Base-by-base conservation (phyloP, 2,888 invertebrate genomes). In the Ophioninae sp. region DNA sequence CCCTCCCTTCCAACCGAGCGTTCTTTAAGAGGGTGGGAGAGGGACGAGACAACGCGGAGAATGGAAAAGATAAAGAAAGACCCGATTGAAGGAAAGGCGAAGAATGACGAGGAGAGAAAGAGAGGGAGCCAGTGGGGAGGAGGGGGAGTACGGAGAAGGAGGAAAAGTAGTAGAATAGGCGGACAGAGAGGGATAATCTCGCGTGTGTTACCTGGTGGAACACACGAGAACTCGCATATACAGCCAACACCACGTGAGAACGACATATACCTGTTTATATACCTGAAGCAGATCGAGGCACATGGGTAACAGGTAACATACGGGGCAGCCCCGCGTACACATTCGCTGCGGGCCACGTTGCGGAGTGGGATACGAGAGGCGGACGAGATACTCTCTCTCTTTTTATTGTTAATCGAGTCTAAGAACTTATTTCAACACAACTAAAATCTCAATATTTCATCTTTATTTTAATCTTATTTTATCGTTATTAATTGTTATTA, bases 241-340 rank as follows among this genome's bases (percentile, higher is more conserved):
- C n/a, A 22, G 64, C 75, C 44, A 77, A 78, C 78, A 81, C 84
- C 82, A 72, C 79, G 83, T 37, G 82, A 81, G 78, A 76, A 59
- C 81, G 72, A 65, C 59, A 72, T 71, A 78, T 78, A 78, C 56
- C 59, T 56, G 71, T 78, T 56, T 68, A 61, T 77, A 79, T 81
- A 81, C 74, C 73, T 67, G 77, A 76, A 59, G 72, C 67, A 68
- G 84, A 82, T 79, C 77, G 77, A 79, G 79, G 79, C 81, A 79
- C 83, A 76, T 76, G 72, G 76, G 81, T 84, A 84, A 82, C 81
- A 82, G 82, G 82, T 82, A 82, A 82, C 75, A 82, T 79, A 84
- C 81, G 79, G 79, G 76, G 76, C 84, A 79, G 81, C 75, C 76
- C 83, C 73, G 79, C 71, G 76, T 65, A 79, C 56, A 74, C 79